Evolutionary conservation across 2,888 invertebrate genomes (phyloP), one percentile per base, ranked within the genome.

Genomic region (Achlya flavicornis): DNA sequence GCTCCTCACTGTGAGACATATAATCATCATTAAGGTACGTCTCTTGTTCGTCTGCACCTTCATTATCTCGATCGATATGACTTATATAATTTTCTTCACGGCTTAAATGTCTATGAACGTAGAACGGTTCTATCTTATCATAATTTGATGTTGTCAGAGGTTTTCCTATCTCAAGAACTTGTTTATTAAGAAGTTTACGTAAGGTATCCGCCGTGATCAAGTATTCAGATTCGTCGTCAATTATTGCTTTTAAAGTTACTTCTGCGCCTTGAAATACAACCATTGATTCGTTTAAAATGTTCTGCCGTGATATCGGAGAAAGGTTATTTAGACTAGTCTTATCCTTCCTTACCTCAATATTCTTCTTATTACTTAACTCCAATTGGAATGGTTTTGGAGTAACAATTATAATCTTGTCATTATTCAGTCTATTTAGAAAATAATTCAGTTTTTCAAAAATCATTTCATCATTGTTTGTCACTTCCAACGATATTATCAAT

Each of bases 191-290:
- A 16, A 66, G 46, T 58, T 62, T 61, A 35, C 61, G 19, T 32
- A 66, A 57, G 6, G 59, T 35, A n/a, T 64, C 38, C 41, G 60
- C 32, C 33, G 62, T 63, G 3, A 66, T 43, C 11, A 66, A 61
- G 43, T 48, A 32, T 62, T 48, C 60, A 7, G 57, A 38, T 7
- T 53, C 53, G 12, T 64, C 41, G 16, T 64, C 48, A 33, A 66
- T 14, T 6, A 64, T 57, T 14, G 38, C 4, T 16, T 57, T 46
- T 41, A 66, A 58, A 35, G 8, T 58, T 4, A 66, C 61, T 41
- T 62, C 61, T 16, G 35, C 32, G 6, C 66, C 66, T 46, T 66
- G 66, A 62, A 43, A 66, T 26, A 60, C 16, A 11, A 64, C 43
- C 43, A 33, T 19, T 33, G 12, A 46, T 61, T 46, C 59, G 41